A percentile compares a stretch with the other conserved stretches of the same genome.
Evolutionary conservation across 2,797 vertebrate species (phyloP).

Genomic region (Pseudochromis fuscus): DNA sequence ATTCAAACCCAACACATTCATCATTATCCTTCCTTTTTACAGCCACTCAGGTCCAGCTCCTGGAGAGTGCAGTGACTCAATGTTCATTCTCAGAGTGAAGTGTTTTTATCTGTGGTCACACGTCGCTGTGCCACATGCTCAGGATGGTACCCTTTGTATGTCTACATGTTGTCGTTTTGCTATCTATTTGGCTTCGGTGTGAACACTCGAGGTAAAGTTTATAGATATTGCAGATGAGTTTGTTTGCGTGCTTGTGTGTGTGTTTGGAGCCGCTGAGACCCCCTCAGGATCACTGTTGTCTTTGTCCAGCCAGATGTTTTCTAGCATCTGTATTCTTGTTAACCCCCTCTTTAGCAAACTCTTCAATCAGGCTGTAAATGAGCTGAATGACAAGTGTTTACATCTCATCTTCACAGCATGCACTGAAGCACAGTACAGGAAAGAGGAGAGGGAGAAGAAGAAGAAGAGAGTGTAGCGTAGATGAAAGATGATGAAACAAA

Average conservation of each 20-base stretch:
- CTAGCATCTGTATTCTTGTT: conserved; percentile 38
- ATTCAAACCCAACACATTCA: conserved; percentile 33
- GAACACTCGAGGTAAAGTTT: conserved; percentile 5
- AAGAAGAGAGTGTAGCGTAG: conserved; percentile 1
- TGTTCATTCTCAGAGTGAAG: background rate
- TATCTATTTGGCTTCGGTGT: background rate
- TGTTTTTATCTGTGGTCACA: conserved; percentile 6
- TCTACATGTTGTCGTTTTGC: background rate
- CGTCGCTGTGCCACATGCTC: background rate
- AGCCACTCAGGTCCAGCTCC: conserved; percentile 15
- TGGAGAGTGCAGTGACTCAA: conserved; percentile 5
- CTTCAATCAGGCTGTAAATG: conserved; percentile 66
- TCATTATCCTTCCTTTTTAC: conserved; percentile 21
- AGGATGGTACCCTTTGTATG: background rate
- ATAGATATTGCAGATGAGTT: conserved; percentile 14
- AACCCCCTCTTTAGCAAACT: conserved; percentile 42
- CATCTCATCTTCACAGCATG: conserved; percentile 35
- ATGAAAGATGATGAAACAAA: conserved; percentile 10
- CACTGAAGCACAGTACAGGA: conserved; percentile 28
- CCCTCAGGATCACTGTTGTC: conserved; percentile 24
- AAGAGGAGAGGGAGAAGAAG: background rate
- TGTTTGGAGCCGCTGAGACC: conserved; percentile 32
- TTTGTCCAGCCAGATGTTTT: conserved; percentile 63
- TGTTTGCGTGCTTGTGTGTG: conserved; percentile 20
- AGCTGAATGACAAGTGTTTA: conserved; percentile 68